Evolutionary conservation across 2,113 vertebrate genomes (phyloP).

Genomic region (Callocephalon fimbriatum): DNA sequence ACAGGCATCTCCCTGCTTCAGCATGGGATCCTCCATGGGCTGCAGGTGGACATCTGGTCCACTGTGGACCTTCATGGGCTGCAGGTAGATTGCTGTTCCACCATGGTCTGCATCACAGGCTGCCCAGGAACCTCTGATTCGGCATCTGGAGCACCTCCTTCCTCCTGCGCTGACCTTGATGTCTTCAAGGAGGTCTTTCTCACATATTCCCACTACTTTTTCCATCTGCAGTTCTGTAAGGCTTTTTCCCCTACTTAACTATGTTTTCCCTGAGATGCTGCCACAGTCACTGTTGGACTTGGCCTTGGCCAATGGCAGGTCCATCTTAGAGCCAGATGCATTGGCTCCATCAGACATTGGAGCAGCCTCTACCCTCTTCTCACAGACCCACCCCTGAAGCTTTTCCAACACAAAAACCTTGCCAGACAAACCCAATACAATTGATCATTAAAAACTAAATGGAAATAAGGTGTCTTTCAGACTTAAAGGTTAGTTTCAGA

Average conservation of each 20-base stretch:
- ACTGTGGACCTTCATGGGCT: not conserved
- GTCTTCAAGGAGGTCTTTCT: too few relatives aligned
- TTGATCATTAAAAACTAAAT: not conserved
- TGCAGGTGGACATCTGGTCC: not conserved
- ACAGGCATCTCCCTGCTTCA: not conserved
- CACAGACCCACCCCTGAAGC: not conserved
- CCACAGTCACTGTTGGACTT: not conserved
- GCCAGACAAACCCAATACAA: not conserved
- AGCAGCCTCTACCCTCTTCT: not conserved
- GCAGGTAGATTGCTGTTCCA: not conserved
- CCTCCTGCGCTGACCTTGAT: not conserved
- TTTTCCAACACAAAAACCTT: accelerated
- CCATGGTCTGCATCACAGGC: not conserved
- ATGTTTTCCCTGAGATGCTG: too few relatives aligned
- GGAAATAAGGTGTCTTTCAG: not conserved
- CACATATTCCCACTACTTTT: not conserved
- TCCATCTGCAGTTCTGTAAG: not conserved
- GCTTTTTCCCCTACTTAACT: not conserved
- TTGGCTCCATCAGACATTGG: accelerated
- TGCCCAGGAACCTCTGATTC: not conserved
- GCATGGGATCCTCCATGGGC: not conserved
- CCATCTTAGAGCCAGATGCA: not conserved
- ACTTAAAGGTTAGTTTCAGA: not conserved
- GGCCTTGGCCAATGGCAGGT: not conserved
- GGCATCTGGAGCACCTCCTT: accelerated